Conservation (phyloP, 1,140 invertebrate genomes). For the Drosophila parabipectinata region DNA sequence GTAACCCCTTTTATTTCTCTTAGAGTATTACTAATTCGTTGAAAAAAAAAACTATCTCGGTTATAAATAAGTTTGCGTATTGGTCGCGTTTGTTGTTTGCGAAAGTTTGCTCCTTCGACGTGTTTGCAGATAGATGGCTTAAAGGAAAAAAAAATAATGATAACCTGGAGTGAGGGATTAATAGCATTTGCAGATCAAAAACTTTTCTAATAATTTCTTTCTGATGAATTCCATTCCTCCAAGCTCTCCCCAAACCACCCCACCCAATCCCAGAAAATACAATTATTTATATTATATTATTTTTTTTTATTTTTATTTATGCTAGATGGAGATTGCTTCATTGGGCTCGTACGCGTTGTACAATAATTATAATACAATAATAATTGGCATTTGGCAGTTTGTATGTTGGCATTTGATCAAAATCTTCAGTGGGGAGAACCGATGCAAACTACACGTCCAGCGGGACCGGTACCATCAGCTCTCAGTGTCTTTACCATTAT, state of each 20-base stretch:
- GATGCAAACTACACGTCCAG: conserved; percentile 1
- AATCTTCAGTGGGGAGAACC: background rate
- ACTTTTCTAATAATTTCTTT: conserved; percentile 71
- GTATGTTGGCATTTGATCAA: background rate
- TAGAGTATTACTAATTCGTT: background rate
- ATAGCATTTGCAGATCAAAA: conserved; percentile 48
- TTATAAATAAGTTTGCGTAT: conserved; percentile 75
- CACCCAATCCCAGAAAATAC: background rate
- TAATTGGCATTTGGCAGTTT: too few species aligned
- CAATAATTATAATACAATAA: background rate
- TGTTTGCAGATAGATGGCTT: conserved; percentile 36
- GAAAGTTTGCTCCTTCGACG: conserved; percentile 73
- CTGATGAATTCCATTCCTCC: conserved; percentile 42
- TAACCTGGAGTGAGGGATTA: conserved; percentile 6
- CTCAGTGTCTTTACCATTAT: background rate
- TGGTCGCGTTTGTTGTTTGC: conserved; percentile 65
- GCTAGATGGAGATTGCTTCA: background rate
- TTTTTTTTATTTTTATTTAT: background rate
- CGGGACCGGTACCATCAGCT: conserved; percentile 6
- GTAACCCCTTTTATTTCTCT: background rate
- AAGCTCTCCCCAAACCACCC: background rate
- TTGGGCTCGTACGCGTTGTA: background rate
- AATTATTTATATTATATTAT: too few species aligned
- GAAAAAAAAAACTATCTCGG: background rate
- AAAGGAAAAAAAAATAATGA: background rate